Base-by-base conservation (phyloP, 1,140 invertebrate species). In the Drosophila arawakana region DNA sequence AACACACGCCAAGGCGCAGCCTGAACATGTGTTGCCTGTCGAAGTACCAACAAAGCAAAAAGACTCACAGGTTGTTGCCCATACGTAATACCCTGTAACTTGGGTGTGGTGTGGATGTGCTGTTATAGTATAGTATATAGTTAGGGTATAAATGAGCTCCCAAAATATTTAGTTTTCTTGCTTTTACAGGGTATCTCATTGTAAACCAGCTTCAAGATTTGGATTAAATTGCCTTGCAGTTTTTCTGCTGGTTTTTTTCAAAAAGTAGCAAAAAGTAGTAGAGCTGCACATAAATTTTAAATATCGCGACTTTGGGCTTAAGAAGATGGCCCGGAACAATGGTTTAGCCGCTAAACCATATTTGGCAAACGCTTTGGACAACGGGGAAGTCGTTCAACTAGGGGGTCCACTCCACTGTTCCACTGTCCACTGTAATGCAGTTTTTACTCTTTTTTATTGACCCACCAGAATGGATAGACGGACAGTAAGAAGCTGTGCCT, bases 381-480 rank as follows among this genome's bases (percentile, higher is more conserved):
- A 50, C 37, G 49, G 61, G 49, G 35, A 70, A 72, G 69, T 73
- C 66, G 63, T 66, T 50, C 61, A 65, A 43, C 39, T 30, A 80
- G 76, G 65, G 73, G 67, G 47, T 18, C n/a, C 46, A 34, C 15
- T 46, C 44, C 35, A 21, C 21, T 13, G 46, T 21, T 21, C 18
- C 18, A 21, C 18, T 21, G 18, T 21, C 18, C 18, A 21, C 18
- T 63, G 46, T 76, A 85, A 88, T 88, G 70, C 84, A 88, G 71
- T 84, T 88, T 76, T 84, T 88, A 89, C 13, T 61, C 81, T 73
- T 80, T 90, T 88, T 89, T 88, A 88, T 88, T 89, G 84, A 89
- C 77, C 80, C 25, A 5, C 25, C 25, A 3, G 25, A 30, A 30
- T 30, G 3, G 25, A 30, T 39, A 35, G 15, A 66, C 55, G 41